A percentile compares a stretch with the other conserved stretches of the same genome.
These are phyloP conservation scores for Esox masquinongy DNA, from an alignment of 2,797 vertebrate species.

Conservation along the genomic window DNA sequence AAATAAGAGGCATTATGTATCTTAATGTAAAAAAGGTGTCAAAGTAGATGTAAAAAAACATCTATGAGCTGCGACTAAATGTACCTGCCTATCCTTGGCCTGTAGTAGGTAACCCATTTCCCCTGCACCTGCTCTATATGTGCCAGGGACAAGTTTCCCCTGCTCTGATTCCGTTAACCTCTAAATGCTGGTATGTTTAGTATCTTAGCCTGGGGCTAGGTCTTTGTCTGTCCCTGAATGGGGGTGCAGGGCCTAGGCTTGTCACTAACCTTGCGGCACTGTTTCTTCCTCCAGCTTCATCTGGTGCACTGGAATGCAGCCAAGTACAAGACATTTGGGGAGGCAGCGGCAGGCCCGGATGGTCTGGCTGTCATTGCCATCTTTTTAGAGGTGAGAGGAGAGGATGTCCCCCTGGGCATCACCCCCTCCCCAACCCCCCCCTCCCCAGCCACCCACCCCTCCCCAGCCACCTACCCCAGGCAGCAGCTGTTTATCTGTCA, in stretches of 20 bases:
- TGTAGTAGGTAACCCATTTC: no score
- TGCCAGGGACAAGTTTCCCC: background rate
- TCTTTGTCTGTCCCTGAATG: background rate
- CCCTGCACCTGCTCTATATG: background rate
- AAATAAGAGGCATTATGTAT: no score
- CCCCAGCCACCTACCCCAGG: background rate
- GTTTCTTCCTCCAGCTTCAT: slow-evolving; percentile 81
- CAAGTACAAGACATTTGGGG: slow-evolving; percentile 87
- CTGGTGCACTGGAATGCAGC: slow-evolving; percentile 96
- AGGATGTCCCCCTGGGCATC: background rate
- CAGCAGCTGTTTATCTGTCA: background rate
- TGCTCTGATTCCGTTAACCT: background rate
- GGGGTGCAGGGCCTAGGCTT: background rate
- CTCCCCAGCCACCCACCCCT: background rate
- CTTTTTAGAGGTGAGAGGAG: slow-evolving; percentile 89
- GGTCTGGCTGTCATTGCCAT: slow-evolving; percentile 93
- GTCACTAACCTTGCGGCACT: background rate
- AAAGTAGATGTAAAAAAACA: no score
- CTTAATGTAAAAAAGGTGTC: no score
- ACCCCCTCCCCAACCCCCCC: background rate
- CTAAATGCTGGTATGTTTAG: background rate
- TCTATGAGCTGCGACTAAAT: no score
- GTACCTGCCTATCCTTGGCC: no score
- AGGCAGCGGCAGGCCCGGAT: slow-evolving; percentile 85
- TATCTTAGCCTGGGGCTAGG: background rate